Conservation (phyloP, 2,797 vertebrate genomes). For the Pseudochirops cupreus region DNA sequence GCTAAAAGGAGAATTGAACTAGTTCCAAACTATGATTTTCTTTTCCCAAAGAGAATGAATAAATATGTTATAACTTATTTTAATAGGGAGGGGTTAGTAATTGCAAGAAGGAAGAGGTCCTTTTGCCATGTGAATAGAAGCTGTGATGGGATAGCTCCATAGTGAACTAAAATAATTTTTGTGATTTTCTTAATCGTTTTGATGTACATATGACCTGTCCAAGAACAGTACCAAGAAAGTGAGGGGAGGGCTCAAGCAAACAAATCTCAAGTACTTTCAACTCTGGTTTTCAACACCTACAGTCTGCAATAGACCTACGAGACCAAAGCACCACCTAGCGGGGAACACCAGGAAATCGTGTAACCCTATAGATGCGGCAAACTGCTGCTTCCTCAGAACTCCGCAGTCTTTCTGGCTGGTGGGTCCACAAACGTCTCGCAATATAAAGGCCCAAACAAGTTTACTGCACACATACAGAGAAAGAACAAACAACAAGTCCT, state of each 20-base stretch:
- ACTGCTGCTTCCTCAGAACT: slow-evolving; percentile 67
- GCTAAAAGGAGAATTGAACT: slow-evolving; percentile 20
- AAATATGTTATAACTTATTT: slow-evolving; percentile 45
- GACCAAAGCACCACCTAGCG: slow-evolving; percentile 86
- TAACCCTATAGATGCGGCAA: slow-evolving; percentile 41
- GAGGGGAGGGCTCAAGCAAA: not conserved
- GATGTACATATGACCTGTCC: not conserved
- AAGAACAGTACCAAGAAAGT: not conserved
- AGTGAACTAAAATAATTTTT: slow-evolving; percentile 40
- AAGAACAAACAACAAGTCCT: slow-evolving; percentile 86
- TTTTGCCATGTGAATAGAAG: slow-evolving; percentile 38
- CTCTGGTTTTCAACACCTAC: not conserved
- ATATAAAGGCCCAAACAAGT: slow-evolving; percentile 78
- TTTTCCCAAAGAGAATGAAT: slow-evolving; percentile 42
- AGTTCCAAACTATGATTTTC: slow-evolving; percentile 29
- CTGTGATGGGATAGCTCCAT: slow-evolving; percentile 39
- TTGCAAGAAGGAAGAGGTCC: slow-evolving; percentile 51
- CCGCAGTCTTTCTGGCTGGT: slow-evolving; percentile 75
- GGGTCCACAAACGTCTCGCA: slow-evolving; percentile 80
- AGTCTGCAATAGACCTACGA: slow-evolving; percentile 57
- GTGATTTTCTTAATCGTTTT: slow-evolving; percentile 29
- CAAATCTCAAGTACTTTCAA: not conserved
- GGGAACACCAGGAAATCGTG: slow-evolving; percentile 23
- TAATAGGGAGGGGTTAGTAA: slow-evolving; percentile 14
- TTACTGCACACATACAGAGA: slow-evolving; percentile 83